phyloP scores from a whole-genome alignment of 2,113 vertebrate species.

The Crypturellus undulatus region DNA sequence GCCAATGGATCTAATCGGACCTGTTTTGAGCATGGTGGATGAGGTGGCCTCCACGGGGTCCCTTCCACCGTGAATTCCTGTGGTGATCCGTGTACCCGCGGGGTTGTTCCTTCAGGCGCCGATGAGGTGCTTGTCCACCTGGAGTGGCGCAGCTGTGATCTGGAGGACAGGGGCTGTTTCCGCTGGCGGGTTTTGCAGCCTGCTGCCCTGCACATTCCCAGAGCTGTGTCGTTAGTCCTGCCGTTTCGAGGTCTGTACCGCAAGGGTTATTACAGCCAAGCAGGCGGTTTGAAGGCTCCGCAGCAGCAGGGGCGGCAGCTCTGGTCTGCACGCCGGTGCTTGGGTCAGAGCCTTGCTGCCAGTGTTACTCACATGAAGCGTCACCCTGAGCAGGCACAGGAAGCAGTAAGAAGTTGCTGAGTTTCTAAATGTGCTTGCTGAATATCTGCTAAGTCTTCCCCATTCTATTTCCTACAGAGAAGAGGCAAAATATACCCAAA shows the following conservation, averaged over 20 bases:
- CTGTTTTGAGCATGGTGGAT: not conserved
- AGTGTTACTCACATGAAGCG: not conserved
- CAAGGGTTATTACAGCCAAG: not conserved
- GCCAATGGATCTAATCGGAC: not conserved
- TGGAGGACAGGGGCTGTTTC: not conserved
- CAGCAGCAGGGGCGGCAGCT: not conserved
- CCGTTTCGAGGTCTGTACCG: not conserved
- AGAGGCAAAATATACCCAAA: not conserved
- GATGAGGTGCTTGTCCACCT: not conserved
- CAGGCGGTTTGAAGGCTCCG: not conserved
- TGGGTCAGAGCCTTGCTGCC: not conserved
- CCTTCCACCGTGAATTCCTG: not conserved
- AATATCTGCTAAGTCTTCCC: constrained; percentile 2
- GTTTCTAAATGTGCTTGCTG: constrained; percentile 27
- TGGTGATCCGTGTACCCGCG: not conserved
- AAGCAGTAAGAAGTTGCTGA: constrained; percentile 20
- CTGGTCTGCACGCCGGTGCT: not conserved
- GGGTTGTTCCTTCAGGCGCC: not conserved
- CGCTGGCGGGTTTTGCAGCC: not conserved
- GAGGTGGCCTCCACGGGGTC: not conserved
- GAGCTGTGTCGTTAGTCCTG: not conserved
- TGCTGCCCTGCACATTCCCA: not conserved
- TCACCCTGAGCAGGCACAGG: not conserved
- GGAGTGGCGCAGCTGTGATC: too few relatives aligned
- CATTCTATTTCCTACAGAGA: not conserved